Evolutionary conservation across 1,140 invertebrate species (phyloP), one percentile per base, ranked within the genome.

Genomic region (Hycleus phaleratus): DNA sequence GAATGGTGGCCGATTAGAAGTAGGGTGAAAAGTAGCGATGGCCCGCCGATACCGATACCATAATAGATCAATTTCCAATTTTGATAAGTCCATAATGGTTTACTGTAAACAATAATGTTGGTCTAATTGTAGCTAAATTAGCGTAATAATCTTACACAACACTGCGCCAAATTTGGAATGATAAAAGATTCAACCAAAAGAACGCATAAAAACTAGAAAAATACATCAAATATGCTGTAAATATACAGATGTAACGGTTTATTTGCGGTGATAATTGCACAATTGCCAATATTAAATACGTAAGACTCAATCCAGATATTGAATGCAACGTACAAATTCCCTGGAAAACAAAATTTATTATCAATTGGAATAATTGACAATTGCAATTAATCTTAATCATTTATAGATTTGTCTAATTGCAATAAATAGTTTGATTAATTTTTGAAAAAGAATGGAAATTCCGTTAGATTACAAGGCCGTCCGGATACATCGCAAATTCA

Each of bases 161-260:
- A 1, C 72, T 74, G 61, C 78, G 75, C 75, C 80, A 85, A 26
- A 85, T 77, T 64, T 86, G 84, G 44, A 85, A 80, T 4, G 81
- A 78, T 3, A 84, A 79, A 0, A 84, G 73, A 59, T 83, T 83
- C 67, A 85, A 71, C 85, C 85, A 86, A 64, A 82, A 84, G 65
- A 86, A 85, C 4, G 79, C 77, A 3, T 79, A 75, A 61, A 85
- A 71, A 74, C 84, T 81, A 70, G 79, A 77, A 58, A 79, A 83
- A 61, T 85, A 86, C 0, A 80, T 71, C 3, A 79, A 57, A 62
- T 82, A 84, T 24, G 79, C 83, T 80, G 67, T 60, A 68, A 69
- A 58, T 38, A 64, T 45, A 70, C 49, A 78, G 38, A 2, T 77
- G 62, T 54, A 80, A 81, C 53, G 71, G 61, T 47, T 68, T 62